phyloP scores from a whole-genome alignment of 1,140 invertebrate genomes.

The Pseudoatta argentina region DNA sequence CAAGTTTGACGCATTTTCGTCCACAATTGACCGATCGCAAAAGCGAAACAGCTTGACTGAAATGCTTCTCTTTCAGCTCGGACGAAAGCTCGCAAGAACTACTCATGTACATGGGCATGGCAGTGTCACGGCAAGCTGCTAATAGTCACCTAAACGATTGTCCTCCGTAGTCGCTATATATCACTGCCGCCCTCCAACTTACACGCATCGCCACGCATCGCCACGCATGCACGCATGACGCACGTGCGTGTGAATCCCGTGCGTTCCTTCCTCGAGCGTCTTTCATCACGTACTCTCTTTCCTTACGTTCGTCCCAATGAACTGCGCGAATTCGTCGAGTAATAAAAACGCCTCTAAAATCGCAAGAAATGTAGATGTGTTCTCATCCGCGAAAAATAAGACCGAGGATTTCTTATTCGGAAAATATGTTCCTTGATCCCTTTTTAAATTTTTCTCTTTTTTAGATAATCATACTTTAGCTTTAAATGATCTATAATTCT shows the following conservation, averaged over 20 bases:
- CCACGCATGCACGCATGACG: slow-evolving; percentile 57
- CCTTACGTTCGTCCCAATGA: neutral
- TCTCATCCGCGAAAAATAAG: neutral
- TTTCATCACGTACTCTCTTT: slow-evolving; percentile 12
- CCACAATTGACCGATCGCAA: neutral
- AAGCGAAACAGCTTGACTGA: neutral
- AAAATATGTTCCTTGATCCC: neutral
- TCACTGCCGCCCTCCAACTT: slow-evolving; percentile 74
- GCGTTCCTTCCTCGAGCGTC: slow-evolving; percentile 17
- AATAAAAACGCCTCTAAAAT: neutral
- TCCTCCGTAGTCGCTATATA: slow-evolving; percentile 75
- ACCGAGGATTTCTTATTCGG: neutral
- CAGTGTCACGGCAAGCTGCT: slow-evolving; percentile 71
- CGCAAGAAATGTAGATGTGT: neutral
- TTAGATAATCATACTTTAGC: neutral
- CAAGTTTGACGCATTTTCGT: neutral
- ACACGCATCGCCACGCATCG: slow-evolving; percentile 66
- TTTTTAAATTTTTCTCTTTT: neutral
- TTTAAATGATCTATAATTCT: neutral
- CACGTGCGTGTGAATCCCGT: slow-evolving; percentile 73
- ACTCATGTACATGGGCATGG: slow-evolving; percentile 57
- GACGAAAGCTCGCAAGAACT: neutral
- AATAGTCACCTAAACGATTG: slow-evolving; percentile 80
- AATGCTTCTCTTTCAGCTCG: neutral
- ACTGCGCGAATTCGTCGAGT: neutral